phyloP scores from a whole-genome alignment of 1,140 invertebrate species.

The Drosophila arizonae region DNA sequence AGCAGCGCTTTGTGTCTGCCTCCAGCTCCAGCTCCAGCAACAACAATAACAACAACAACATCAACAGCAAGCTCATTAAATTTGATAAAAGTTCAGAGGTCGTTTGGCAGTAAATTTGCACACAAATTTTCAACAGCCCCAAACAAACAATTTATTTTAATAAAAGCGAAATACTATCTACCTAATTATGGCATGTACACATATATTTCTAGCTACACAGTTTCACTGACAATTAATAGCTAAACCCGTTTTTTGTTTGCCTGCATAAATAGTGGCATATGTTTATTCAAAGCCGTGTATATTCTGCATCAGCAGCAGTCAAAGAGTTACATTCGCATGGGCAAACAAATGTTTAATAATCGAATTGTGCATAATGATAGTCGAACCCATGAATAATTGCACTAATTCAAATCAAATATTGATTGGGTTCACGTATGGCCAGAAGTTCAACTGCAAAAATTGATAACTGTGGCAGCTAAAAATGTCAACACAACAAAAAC shows the following conservation, averaged over 20 bases:
- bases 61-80: conserved; percentile 26
- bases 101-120: conserved; percentile 31
- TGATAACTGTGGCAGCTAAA: neutral
- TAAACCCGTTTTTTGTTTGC: conserved; percentile 17
- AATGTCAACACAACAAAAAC: conserved; percentile 6
- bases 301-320: neutral
- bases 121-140: conserved; percentile 11
- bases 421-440: conserved; percentile 8
- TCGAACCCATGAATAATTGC: conserved; percentile 27
- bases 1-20: conserved; percentile 24
- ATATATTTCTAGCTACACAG: neutral
- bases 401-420: conserved; percentile 41
- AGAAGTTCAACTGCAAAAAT: conserved; percentile 1
- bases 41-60: neutral
- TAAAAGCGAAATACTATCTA: conserved; percentile 10
- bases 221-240: conserved; percentile 25
- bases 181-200: conserved; percentile 5
- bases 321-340: conserved; percentile 15
- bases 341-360: conserved; percentile 22
- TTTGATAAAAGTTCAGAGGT: conserved; percentile 41
- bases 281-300: neutral
- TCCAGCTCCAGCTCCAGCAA: neutral
- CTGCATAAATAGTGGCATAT: conserved; percentile 17
- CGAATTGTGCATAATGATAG: conserved; percentile 16
- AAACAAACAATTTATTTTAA: conserved; percentile 25